Evolutionary conservation across 1,140 invertebrate genomes (phyloP), one percentile per base, ranked within the genome.

Genomic region (Pseudomyrmex cubaensis): DNA sequence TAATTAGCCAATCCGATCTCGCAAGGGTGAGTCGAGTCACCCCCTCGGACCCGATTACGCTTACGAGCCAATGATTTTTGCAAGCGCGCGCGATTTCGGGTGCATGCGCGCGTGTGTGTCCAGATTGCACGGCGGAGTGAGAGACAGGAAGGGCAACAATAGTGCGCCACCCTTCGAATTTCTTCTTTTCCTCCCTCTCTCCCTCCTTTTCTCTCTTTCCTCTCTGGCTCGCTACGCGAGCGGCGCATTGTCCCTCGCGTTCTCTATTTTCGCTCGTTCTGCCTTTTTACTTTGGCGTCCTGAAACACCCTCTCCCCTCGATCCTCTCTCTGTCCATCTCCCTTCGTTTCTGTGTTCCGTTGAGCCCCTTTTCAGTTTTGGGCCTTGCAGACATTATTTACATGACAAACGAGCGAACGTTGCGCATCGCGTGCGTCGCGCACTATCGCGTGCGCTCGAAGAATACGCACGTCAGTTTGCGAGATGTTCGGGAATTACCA

Each of bases 1-100:
- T 93, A 93, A 93, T 93, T 93, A 93, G 92, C 92, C 92, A 93
- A 93, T 93, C 91, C 89, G 88, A 90, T 90, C 35, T 35, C 54
- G 87, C 59, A 44, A 44, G 78, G 75, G 25, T 83, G 74, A 73
- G 22, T 62, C 15, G 61, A 64, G 62, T 83, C 77, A 85, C 83
- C 86, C 35, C 85, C 86, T 59, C 7, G 50, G 17, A 35, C 35
- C 46, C 73, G 63, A 88, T 75, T 85, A 89, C 74, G 74, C 86
- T 91, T 87, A 88, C 90, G 87, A 91, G 86, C 91, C 91, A 92
- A 92, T 92, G 90, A 91, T 92, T 88, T 85, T 82, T 59, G 66
- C 63, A 80, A 52, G 50, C 54, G 35, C 35, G 35, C 35, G 44
- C 48, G 85, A 52, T 61, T 46, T 63, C n/a, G 50, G 17, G 46